Conservation (phyloP, 2,888 invertebrate species). For the Andricus curvator region DNA sequence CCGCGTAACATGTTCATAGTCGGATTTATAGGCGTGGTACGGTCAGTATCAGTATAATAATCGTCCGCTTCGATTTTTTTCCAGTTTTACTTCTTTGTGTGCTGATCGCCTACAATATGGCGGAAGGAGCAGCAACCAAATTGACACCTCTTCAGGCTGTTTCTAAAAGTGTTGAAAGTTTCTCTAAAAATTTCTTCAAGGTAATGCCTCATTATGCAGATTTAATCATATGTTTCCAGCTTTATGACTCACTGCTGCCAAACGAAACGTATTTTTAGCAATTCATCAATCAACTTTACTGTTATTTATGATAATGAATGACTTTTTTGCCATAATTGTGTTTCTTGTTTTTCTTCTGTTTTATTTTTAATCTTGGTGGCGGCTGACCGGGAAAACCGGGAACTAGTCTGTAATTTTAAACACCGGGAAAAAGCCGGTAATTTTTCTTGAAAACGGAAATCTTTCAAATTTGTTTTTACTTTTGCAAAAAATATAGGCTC, state of each 20-base stretch:
- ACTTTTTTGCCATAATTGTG: not conserved
- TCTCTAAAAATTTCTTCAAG: conserved; percentile 61
- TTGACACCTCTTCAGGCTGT: conserved; percentile 55
- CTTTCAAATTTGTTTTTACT: no score
- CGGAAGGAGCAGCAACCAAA: conserved; percentile 37
- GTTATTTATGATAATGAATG: not conserved
- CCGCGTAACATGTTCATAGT: not conserved
- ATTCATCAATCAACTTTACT: not conserved
- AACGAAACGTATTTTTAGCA: not conserved
- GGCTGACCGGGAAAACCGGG: no score
- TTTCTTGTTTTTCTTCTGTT: not conserved
- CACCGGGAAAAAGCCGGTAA: no score
- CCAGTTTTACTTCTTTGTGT: conserved; percentile 17
- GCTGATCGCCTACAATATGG: not conserved
- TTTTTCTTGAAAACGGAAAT: no score
- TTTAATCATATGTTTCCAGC: not conserved
- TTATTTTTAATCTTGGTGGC: not conserved
- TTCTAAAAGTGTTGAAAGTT: conserved; percentile 54
- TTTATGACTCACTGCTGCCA: not conserved
- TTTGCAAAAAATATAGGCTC: no score
- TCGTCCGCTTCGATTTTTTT: not conserved
- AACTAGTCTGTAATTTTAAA: no score
- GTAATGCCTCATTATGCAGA: conserved; percentile 34
- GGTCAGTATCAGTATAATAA: not conserved
- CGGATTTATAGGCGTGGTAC: not conserved